Base-by-base conservation (phyloP, 2,888 invertebrate genomes). In the Scaeva pyrastri region DNA sequence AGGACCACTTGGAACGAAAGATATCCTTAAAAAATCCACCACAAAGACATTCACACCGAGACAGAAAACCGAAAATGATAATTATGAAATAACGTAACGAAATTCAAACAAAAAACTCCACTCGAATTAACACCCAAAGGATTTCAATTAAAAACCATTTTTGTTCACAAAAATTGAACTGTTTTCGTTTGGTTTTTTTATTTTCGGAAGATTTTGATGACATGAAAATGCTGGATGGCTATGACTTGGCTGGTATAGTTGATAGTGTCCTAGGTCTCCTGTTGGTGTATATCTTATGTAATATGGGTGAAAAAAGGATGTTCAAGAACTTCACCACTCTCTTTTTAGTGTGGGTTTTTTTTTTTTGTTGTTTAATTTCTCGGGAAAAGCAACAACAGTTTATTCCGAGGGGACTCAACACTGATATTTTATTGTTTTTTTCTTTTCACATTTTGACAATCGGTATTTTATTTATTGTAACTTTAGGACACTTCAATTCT, bases 261-360 rank as follows among this genome's bases (percentile, higher is more conserved):
- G n/a, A n/a, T n/a, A 60, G 66, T 77, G 77, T 64, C 43, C 62
- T 82, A 76, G 72, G 82, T 74, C 70, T 74, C 71, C 55, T 71
- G 55, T 82, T 74, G 73, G 77, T 77, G 81, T 71, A 70, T 76
- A 76, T 82, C 82, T 86, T 86, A 86, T 86, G 86, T 86, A 86
- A 86, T 86, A 73, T 71, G 73, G 73, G 77, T 45, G 56, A 77
- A 86, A 81, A 66, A 77, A 82, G 70, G 77, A 77, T 74, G 76
- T 86, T 55, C 50, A 81, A 76, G 62, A 82, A 77, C 70, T 86
- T 82, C 86, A 86, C 86, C 86, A 82, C 77, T 50, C 76, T 77
- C 56, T 31, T 26, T 26, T 66, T 64, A 14, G n/a, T n/a, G n/a
- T n/a, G n/a, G n/a, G n/a, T n/a, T n/a, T n/a, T n/a, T n/a, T n/a